Evolutionary conservation across 2,888 invertebrate genomes (phyloP).

Genomic region (Arge pagana): DNA sequence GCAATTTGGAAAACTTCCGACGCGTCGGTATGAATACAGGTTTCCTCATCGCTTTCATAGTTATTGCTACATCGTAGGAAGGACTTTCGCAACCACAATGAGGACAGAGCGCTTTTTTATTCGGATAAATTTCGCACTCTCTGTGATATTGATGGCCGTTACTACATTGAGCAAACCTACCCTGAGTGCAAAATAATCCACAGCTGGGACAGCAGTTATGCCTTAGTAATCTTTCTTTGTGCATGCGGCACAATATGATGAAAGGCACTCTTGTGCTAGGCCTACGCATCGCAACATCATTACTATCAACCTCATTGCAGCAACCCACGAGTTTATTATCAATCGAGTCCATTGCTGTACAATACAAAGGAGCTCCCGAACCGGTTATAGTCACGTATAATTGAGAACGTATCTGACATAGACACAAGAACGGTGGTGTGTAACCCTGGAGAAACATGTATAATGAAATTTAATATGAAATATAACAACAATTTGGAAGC

Average conservation of each 20-base stretch:
- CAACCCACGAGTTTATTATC: conserved; percentile 80
- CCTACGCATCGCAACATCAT: conserved; percentile 66
- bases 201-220: conserved; percentile 93
- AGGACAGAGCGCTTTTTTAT: conserved; percentile 66
- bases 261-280: conserved; percentile 79
- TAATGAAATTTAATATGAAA: not conserved
- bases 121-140: conserved; percentile 71
- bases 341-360: conserved; percentile 77
- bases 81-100: conserved; percentile 72
- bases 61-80: conserved; percentile 65
- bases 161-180: conserved; percentile 81
- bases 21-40: conserved; percentile 69
- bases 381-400: conserved; percentile 61
- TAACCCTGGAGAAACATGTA: conserved; percentile 49
- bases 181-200: conserved; percentile 89
- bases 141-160: conserved; percentile 82
- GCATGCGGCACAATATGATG: conserved; percentile 78
- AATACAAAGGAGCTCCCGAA: conserved; percentile 66
- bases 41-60: conserved; percentile 66
- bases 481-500: not conserved
- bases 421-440: conserved; percentile 57
- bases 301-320: conserved; percentile 68
- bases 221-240: conserved; percentile 72
- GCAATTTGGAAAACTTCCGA: conserved; percentile 55
- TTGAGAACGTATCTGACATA: conserved; percentile 62